Evolutionary conservation across 2,888 invertebrate species (phyloP).

Genomic region (Polia nebulosa): DNA sequence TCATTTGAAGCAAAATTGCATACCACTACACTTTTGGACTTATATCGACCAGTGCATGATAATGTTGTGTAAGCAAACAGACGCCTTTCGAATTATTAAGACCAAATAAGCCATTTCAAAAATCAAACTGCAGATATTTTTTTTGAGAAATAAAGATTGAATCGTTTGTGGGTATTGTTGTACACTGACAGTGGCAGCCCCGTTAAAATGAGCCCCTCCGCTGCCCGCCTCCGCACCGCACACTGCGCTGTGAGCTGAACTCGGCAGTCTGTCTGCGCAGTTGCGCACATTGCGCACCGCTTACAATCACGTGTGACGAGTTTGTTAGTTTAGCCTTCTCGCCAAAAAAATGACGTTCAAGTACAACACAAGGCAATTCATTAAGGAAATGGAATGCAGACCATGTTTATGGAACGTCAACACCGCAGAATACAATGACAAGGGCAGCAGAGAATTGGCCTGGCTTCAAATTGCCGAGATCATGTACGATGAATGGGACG

Average conservation of each 20-base stretch:
- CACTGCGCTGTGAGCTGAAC: slow-evolving; percentile 38
- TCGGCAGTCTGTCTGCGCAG: slow-evolving; percentile 44
- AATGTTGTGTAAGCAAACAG: not conserved
- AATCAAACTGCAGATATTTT: not conserved
- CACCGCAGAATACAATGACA: slow-evolving; percentile 57
- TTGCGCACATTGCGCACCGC: slow-evolving; percentile 45
- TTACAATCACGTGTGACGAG: slow-evolving; percentile 14
- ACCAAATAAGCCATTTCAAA: not conserved
- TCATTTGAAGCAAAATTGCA: not conserved
- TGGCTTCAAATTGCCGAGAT: slow-evolving; percentile 62
- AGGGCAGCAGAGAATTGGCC: slow-evolving; percentile 51
- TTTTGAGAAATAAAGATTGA: not conserved
- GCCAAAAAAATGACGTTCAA: slow-evolving; percentile 41
- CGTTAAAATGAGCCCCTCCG: slow-evolving; percentile 32
- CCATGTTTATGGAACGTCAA: slow-evolving; percentile 63
- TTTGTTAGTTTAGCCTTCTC: slow-evolving; percentile 27
- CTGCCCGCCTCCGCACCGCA: slow-evolving; percentile 5
- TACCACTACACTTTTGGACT: not conserved
- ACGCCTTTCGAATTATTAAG: not conserved
- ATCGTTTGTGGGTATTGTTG: slow-evolving; percentile 1
- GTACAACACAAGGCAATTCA: slow-evolving; percentile 62
- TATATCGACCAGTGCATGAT: not conserved
- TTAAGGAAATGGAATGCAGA: slow-evolving; percentile 59
- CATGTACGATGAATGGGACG: slow-evolving; percentile 60
- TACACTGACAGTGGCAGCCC: slow-evolving; percentile 29